These are phyloP conservation scores for Machaerirhynchus nigripectus DNA, from an alignment of 2,113 vertebrate genomes.

Conservation along the genomic window DNA sequence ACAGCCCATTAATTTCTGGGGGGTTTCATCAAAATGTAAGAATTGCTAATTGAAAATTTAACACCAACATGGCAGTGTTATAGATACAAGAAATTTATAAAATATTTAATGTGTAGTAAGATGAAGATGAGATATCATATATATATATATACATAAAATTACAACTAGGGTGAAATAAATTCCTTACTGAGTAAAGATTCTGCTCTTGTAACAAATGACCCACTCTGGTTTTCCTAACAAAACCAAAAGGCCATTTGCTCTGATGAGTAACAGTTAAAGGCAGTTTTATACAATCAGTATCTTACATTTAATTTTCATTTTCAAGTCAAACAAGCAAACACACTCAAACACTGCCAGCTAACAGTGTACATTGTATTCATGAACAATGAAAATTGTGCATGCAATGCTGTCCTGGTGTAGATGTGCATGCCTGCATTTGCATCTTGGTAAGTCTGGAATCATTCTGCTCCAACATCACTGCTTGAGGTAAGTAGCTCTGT, in stretches of 20 bases:
- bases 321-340: background rate
- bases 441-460: background rate
- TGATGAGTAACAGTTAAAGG: background rate
- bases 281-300: background rate
- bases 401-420: background rate
- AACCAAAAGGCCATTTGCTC: background rate
- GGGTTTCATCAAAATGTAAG: background rate
- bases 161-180: background rate
- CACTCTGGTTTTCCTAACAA: background rate
- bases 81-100: background rate
- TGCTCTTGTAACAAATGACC: background rate
- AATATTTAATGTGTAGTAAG: background rate
- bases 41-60: background rate
- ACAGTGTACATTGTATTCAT: fast-evolving
- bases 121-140: background rate
- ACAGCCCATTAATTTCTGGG: background rate
- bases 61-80: background rate
- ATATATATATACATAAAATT: background rate
- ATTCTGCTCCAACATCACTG: background rate
- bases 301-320: background rate
- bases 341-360: background rate
- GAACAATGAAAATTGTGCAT: background rate
- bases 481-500: background rate
- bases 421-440: background rate
- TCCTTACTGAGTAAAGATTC: background rate